Evolutionary conservation across 1,140 invertebrate genomes (phyloP).

Genomic region (Dreissena rostriformis): DNA sequence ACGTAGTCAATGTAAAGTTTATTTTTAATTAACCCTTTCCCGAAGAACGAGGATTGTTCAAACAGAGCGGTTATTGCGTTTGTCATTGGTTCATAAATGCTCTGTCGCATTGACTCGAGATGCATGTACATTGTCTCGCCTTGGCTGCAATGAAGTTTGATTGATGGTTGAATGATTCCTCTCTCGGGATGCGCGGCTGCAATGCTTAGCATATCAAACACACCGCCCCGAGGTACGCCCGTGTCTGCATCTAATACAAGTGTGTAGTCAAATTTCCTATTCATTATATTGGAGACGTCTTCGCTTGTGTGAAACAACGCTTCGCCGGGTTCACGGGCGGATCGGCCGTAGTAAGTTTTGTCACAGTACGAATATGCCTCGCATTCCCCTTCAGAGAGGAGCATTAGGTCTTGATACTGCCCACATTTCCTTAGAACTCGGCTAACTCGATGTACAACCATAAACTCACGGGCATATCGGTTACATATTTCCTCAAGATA

Average conservation of each 20-base stretch:
- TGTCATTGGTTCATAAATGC: constrained; percentile 74
- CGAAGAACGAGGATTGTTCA: constrained; percentile 74
- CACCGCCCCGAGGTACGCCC: constrained; percentile 37
- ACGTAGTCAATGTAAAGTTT: constrained; percentile 73
- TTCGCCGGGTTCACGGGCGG: constrained; percentile 49
- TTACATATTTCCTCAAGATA: constrained; percentile 56
- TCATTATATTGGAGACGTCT: constrained; percentile 56
- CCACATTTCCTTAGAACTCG: constrained; percentile 59
- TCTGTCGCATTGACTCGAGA: constrained; percentile 72
- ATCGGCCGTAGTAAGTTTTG: constrained; percentile 37
- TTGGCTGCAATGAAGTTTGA: constrained; percentile 51
- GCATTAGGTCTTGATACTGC: constrained; percentile 61
- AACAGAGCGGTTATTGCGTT: constrained; percentile 71
- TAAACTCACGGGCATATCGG: constrained; percentile 52
- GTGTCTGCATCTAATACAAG: constrained; percentile 58
- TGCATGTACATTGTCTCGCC: constrained; percentile 76
- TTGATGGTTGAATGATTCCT: constrained; percentile 57
- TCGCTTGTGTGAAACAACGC: constrained; percentile 49
- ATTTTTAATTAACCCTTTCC: constrained; percentile 76
- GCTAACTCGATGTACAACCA: constrained; percentile 58
- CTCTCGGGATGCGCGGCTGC: constrained; percentile 56
- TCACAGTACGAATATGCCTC: constrained; percentile 60
- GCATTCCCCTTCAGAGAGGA: constrained; percentile 55
- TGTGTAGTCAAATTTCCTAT: constrained; percentile 62
- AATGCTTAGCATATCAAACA: constrained; percentile 50